Conservation (phyloP, 2,113 vertebrate genomes). For the Prionailurus bengalensis region DNA sequence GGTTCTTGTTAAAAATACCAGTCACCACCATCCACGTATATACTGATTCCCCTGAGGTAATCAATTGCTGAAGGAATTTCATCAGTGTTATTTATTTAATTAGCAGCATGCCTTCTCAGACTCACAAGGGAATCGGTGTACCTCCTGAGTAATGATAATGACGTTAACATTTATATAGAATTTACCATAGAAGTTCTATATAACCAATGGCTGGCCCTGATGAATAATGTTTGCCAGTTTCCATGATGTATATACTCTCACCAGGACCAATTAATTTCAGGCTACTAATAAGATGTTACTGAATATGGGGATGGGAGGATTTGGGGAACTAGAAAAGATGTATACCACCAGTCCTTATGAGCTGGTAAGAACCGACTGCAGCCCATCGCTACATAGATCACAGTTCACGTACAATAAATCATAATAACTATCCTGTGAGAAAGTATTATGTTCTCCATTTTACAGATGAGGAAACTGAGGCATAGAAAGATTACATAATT, state of each 20-base stretch:
- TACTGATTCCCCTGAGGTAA: not conserved
- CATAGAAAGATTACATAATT: not conserved
- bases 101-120: not conserved
- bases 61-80: not conserved
- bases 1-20: not conserved
- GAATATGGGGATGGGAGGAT: not conserved
- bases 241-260: not conserved
- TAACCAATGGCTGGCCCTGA: not conserved
- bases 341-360: not conserved
- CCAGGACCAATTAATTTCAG: not conserved
- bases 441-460: not conserved
- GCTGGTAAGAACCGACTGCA: not conserved
- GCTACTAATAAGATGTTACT: not conserved
- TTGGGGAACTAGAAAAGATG: not conserved
- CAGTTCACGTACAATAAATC: not conserved
- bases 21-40: not conserved
- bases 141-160: not conserved
- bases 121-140: not conserved
- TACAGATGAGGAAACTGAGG: not conserved
- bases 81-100: not conserved
- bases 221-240: not conserved
- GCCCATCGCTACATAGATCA: too few relatives aligned
- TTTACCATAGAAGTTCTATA: not conserved
- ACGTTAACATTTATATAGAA: not conserved
- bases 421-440: not conserved